Conservation (phyloP, 2,797 vertebrate genomes). For the Emydoidea blandingii region DNA sequence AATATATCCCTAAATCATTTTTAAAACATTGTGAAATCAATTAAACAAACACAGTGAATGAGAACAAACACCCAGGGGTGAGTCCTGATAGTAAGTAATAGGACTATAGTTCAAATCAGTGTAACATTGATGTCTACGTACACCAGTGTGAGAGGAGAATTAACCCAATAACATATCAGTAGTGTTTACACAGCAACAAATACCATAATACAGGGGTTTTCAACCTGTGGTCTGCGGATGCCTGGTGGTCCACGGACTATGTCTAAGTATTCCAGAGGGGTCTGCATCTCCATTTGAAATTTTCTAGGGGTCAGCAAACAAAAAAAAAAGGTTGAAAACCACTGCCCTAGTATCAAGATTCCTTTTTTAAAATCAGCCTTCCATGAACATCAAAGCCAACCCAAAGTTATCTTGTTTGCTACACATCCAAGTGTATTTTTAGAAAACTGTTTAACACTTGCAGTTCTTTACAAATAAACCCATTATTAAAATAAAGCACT, state of each 20-base stretch:
- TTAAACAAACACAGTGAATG: neutral
- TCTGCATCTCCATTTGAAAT: too few species aligned
- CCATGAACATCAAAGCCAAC: neutral
- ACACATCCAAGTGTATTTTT: neutral
- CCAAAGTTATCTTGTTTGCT: neutral
- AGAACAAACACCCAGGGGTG: neutral
- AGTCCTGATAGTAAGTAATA: neutral
- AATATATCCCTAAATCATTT: neutral
- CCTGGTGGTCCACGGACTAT: too few species aligned
- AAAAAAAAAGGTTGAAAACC: too few species aligned
- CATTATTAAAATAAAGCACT: neutral
- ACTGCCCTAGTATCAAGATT: neutral
- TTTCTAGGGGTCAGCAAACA: too few species aligned
- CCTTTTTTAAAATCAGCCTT: neutral
- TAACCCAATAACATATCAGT: neutral
- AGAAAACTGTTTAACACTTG: slow-evolving; percentile 26
- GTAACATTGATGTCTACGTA: neutral
- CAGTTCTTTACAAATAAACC: slow-evolving; percentile 11
- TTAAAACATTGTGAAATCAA: neutral
- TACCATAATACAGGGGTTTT: neutral
- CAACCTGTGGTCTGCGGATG: neutral
- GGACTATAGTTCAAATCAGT: neutral
- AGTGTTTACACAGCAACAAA: neutral
- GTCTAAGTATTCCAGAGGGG: neutral
- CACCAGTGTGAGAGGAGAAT: neutral